These are phyloP conservation scores for Xiphophorus couchianus DNA, from an alignment of 2,113 vertebrate genomes.

Conservation along the genomic window DNA sequence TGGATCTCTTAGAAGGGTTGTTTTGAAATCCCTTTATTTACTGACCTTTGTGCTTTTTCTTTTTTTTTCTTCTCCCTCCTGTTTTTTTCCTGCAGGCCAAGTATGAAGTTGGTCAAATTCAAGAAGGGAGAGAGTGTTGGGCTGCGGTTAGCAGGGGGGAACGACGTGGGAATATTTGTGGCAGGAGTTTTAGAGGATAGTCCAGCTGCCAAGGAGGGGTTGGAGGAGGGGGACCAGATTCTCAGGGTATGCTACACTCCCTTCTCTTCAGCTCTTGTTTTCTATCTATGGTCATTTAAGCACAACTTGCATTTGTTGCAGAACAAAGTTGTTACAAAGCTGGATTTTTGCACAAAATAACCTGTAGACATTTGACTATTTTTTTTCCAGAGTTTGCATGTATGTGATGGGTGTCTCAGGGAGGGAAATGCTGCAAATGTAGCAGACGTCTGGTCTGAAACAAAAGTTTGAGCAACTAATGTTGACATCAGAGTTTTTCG, in stretches of 20 bases:
- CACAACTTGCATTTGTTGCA: neutral
- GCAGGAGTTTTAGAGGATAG: conserved; percentile 98
- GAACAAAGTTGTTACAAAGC: neutral
- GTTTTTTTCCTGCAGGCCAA: conserved; percentile 83
- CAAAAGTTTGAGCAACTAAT: neutral
- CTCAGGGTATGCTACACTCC: conserved; percentile 86
- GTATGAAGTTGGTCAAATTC: conserved; percentile 99
- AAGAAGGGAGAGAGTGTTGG: conserved; percentile 98
- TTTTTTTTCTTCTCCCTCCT: neutral
- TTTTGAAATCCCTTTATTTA: conserved; percentile 22
- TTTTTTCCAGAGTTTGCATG: neutral
- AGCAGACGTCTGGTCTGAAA: conserved; percentile 2
- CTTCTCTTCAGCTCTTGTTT: conserved; percentile 3
- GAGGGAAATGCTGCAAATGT: neutral
- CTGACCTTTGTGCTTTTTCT: conserved; percentile 9
- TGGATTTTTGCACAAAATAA: neutral
- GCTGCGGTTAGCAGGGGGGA: conserved; percentile 95
- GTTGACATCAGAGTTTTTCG: neutral
- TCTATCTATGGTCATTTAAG: neutral
- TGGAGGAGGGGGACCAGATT: conserved; percentile 98
- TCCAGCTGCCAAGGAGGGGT: conserved; percentile 96
- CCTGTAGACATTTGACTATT: neutral
- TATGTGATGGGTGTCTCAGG: neutral
- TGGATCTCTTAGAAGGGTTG: conserved; percentile 8
- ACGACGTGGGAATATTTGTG: conserved; percentile 98